phyloP scores from a whole-genome alignment of 2,888 invertebrate genomes.

The Coenonympha glycerion region DNA sequence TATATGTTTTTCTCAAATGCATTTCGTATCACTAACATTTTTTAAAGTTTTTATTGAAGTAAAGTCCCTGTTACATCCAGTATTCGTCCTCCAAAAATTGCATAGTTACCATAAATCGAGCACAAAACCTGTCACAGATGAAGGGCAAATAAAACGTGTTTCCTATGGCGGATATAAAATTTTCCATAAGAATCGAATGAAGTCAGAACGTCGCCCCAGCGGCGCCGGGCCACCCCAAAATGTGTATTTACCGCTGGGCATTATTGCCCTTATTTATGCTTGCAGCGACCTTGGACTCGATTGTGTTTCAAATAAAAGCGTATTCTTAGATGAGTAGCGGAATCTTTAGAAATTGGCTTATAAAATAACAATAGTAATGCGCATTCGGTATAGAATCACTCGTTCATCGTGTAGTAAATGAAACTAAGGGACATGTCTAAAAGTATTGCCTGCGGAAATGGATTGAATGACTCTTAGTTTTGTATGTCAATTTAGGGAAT shows the following conservation, averaged over 20 bases:
- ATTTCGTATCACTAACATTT: too few species aligned
- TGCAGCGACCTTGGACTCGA: constrained; percentile 21
- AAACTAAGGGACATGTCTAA: too few species aligned
- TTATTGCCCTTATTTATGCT: constrained; percentile 27
- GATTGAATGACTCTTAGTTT: too few species aligned
- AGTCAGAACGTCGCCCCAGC: constrained; percentile 27
- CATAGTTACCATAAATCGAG: background rate
- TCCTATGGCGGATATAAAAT: constrained; percentile 2
- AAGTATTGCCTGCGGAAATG: too few species aligned
- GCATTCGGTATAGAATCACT: too few species aligned
- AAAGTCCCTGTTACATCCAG: too few species aligned
- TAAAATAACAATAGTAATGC: background rate
- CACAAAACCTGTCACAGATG: background rate
- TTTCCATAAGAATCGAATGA: constrained; percentile 14
- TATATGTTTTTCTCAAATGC: too few species aligned
- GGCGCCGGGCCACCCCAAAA: constrained; percentile 34
- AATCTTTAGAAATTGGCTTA: background rate
- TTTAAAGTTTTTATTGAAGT: too few species aligned
- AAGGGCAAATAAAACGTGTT: background rate
- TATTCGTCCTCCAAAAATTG: background rate
- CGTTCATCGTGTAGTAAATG: too few species aligned
- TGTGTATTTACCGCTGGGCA: constrained; percentile 27
- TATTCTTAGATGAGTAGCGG: constrained; percentile 1
- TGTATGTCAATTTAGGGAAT: too few species aligned
- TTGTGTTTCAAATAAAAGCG: background rate